Conservation (phyloP, 2,888 invertebrate genomes). For the Gibbula magus region DNA sequence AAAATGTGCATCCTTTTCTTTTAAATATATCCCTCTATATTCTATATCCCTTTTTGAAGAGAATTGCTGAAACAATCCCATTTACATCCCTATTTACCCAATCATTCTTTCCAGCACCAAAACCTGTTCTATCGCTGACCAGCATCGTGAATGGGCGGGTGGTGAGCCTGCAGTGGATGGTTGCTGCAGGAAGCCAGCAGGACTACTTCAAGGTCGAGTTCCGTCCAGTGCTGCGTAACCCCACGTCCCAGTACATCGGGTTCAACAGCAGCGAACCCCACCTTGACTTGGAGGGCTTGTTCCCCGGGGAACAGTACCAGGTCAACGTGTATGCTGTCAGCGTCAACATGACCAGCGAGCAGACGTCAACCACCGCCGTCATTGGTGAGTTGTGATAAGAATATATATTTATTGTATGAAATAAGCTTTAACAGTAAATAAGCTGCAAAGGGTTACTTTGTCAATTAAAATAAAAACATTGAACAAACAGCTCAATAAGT, state of each 20-base stretch:
- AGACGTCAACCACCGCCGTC: slow-evolving; percentile 9
- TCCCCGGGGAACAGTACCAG: slow-evolving; percentile 62
- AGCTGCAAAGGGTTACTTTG: too few species aligned
- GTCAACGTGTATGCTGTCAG: slow-evolving; percentile 56
- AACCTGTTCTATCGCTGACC: slow-evolving; percentile 48
- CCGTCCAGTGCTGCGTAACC: slow-evolving; percentile 47
- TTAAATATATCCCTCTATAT: too few species aligned
- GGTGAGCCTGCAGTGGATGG: slow-evolving; percentile 51
- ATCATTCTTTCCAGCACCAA: slow-evolving; percentile 49
- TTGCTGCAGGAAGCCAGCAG: slow-evolving; percentile 46
- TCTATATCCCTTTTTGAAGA: too few species aligned
- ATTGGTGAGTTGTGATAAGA: slow-evolving; percentile 33
- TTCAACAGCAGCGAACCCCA: slow-evolving; percentile 39
- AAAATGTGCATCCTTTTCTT: too few species aligned
- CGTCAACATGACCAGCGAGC: slow-evolving; percentile 43
- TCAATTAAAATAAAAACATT: too few species aligned
- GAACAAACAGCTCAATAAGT: too few species aligned
- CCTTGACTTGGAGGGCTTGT: slow-evolving; percentile 44
- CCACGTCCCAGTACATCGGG: slow-evolving; percentile 44
- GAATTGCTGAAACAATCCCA: too few species aligned
- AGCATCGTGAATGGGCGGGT: slow-evolving; percentile 32
- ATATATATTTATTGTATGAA: not conserved
- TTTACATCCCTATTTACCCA: too few species aligned
- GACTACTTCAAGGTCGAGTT: slow-evolving; percentile 50
- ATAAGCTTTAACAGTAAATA: too few species aligned